Percentiles rank a stretch among this genome's conserved stretches.
phyloP scores from a whole-genome alignment of 1,140 invertebrate species.

The Lysiphlebus fabarum region DNA sequence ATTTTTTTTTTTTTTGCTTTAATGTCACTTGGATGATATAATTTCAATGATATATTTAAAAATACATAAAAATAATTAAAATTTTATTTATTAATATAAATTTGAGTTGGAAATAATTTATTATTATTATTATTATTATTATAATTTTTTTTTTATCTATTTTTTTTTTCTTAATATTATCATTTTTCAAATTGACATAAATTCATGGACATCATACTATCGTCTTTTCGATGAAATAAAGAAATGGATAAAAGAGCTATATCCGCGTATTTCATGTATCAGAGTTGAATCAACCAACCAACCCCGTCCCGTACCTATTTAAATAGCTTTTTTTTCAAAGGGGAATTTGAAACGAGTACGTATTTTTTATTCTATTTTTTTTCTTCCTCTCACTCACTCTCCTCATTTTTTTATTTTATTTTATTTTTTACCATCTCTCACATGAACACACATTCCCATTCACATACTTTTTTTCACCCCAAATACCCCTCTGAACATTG shows the following conservation, averaged over 20 bases:
- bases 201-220: conserved; percentile 38
- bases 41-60: too few species aligned
- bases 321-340: conserved; percentile 54
- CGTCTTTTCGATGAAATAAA: conserved; percentile 42
- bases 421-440: too few species aligned
- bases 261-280: conserved; percentile 31
- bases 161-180: conserved; percentile 14
- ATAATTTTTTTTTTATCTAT: conserved; percentile 13
- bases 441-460: not conserved
- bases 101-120: too few species aligned
- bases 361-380: conserved; percentile 27
- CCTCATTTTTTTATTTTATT: conserved; percentile 24
- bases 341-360: conserved; percentile 41
- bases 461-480: too few species aligned
- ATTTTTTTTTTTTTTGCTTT: too few species aligned
- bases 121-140: too few species aligned
- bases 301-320: conserved; percentile 47
- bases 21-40: too few species aligned
- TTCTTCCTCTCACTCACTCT: conserved; percentile 26
- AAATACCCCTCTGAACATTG: not conserved
- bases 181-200: conserved; percentile 33
- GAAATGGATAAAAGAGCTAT: conserved; percentile 36
- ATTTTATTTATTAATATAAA: too few species aligned
- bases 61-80: too few species aligned
- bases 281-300: conserved; percentile 31